Evolutionary conservation across 2,113 vertebrate species (phyloP), one percentile per base, ranked within the genome.

Genomic region (Rana temporaria): DNA sequence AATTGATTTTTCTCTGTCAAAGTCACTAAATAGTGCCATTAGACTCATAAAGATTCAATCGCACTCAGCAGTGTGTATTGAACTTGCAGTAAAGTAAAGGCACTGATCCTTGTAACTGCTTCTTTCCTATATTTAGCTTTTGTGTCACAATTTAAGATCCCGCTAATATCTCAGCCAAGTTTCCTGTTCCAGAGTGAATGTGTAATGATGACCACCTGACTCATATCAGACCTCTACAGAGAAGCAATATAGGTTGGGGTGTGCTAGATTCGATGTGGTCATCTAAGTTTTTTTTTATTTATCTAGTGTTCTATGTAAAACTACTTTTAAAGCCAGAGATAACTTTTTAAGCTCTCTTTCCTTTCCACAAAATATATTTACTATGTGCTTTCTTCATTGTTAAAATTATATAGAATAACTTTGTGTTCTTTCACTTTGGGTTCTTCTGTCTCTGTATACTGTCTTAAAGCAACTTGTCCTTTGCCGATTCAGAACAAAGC

Each of bases 1-100:
- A 82, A 82, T 82, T 82, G 80, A 82, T 82, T 82, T 82, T 75
- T 66, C 71, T 75, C 80, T 82, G 80, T 82, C 80, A 82, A 59
- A 82, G 80, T 67, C 80, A 75, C 80, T 82, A 82, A 82, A 75
- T 82, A 82, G 80, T 67, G 62, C 62, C 80, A 82, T 82, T 82
- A 82, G 75, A 82, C 34, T 71, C 55, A 82, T 82, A 82, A 82
- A 82, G 80, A 73, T 59, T 57, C 70, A 82, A 63, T 82, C 80
- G 70, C 71, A 82, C 80, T 82, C 80, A 82, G 80, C 80, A 75
- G 75, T 75, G 71, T 82, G 70, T 82, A 82, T 82, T 75, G 80
- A 82, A 75, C 80, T 75, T 82, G 80, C 80, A 82, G 70, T 82
- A 82, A 82, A 82, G 80, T 74, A 62, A 30, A 82, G 52, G 71